Evolutionary conservation across 2,113 vertebrate genomes (phyloP).

Genomic region (Corythaixoides concolor): DNA sequence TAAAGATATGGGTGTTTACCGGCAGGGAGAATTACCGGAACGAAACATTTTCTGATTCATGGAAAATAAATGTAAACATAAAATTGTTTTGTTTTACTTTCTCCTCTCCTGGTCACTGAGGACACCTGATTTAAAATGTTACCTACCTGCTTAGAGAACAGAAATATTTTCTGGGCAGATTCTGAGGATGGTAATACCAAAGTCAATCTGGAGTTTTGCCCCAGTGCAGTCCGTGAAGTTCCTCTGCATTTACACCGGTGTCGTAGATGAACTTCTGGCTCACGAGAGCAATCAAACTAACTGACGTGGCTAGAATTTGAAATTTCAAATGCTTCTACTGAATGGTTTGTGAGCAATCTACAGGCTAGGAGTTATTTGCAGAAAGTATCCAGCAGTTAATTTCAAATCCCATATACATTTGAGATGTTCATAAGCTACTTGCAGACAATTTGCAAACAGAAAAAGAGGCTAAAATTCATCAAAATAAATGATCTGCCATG

Average conservation of each 20-base stretch:
- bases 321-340: slow-evolving; percentile 1
- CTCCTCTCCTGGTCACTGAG: not conserved
- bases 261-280: slow-evolving; percentile 10
- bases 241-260: not conserved
- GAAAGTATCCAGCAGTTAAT: slow-evolving; percentile 60
- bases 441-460: slow-evolving; percentile 66
- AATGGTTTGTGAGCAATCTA: slow-evolving; percentile 30
- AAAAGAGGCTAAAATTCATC: slow-evolving; percentile 64
- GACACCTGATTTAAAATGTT: not conserved
- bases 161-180: not conserved
- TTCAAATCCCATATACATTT: slow-evolving; percentile 51
- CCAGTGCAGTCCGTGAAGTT: not conserved
- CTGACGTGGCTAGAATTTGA: slow-evolving; percentile 31
- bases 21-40: not conserved
- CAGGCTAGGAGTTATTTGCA: slow-evolving; percentile 14
- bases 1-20: slow-evolving; percentile 20
- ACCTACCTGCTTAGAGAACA: not conserved
- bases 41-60: not conserved
- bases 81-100: not conserved
- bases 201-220: not conserved
- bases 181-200: not conserved
- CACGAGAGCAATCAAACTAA: slow-evolving; percentile 19
- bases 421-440: slow-evolving; percentile 57
- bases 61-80: slow-evolving; percentile 24
- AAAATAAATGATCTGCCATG: slow-evolving; percentile 60